These are phyloP conservation scores for Drosophila sordidapex DNA, from an alignment of 2,888 invertebrate genomes.

Conservation along the genomic window DNA sequence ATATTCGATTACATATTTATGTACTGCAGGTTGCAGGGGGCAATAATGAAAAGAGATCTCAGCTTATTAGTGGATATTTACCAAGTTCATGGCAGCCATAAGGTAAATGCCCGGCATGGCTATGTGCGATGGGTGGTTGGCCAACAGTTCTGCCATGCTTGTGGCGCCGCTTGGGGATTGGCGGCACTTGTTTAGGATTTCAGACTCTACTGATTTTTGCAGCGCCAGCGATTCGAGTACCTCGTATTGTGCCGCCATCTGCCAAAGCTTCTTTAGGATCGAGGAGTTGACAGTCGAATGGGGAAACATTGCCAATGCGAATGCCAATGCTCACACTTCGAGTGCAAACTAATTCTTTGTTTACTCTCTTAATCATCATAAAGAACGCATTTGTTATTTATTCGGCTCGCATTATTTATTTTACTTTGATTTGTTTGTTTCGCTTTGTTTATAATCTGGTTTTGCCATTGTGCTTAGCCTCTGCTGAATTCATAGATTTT, in stretches of 20 bases:
- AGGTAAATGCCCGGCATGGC: conserved; percentile 23
- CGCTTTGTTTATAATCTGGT: conserved; percentile 13
- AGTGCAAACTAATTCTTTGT: background rate
- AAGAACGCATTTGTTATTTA: background rate
- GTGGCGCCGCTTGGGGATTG: conserved; percentile 1
- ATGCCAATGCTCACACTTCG: background rate
- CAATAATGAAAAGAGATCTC: background rate
- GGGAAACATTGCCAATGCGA: background rate
- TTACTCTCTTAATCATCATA: background rate
- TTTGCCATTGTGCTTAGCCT: conserved; percentile 39
- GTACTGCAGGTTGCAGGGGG: background rate
- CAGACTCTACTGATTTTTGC: conserved; percentile 1
- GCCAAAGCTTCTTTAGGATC: background rate
- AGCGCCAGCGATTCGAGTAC: background rate
- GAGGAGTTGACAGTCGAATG: background rate
- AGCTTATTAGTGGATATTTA: background rate
- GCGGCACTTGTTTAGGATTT: conserved; percentile 8
- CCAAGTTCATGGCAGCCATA: conserved; percentile 27
- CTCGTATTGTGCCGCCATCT: background rate
- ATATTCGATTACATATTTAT: background rate
- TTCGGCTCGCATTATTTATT: conserved; percentile 41
- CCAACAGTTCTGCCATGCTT: conserved; percentile 21
- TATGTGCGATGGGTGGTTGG: background rate
- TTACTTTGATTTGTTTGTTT: conserved; percentile 18
- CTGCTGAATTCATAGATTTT: conserved; percentile 37